A percentile compares a stretch with the other conserved stretches of the same genome.
phyloP scores from a whole-genome alignment of 35 echinoderm and acorn worm genomes.

The Heliocidaris tuberculata region DNA sequence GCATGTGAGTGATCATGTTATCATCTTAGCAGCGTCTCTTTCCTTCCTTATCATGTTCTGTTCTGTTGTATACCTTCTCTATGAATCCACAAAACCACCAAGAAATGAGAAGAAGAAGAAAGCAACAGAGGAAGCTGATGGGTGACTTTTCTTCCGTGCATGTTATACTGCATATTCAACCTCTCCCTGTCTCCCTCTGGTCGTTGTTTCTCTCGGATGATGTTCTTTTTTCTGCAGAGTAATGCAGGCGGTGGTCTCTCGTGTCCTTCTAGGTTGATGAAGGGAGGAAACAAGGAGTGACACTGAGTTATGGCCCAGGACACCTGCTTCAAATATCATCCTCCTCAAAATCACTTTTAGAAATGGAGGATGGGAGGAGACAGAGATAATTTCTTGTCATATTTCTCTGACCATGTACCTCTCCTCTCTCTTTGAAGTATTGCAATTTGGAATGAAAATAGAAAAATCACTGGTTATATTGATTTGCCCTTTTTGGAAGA shows the following conservation, averaged over 20 bases:
- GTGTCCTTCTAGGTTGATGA: conserved; percentile 18
- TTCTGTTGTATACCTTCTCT: neutral
- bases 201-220: neutral
- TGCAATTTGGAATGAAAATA: neutral
- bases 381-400: conserved; percentile 24
- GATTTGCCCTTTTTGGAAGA: neutral
- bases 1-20: neutral
- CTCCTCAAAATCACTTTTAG: conserved; percentile 24
- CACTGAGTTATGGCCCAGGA: conserved; percentile 18
- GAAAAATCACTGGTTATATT: neutral
- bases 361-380: conserved; percentile 9
- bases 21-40: neutral
- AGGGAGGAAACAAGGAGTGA: conserved; percentile 20
- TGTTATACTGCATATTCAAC: neutral
- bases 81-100: neutral
- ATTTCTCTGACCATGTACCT: neutral
- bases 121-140: neutral
- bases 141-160: neutral
- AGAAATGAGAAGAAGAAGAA: too few relatives aligned
- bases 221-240: conserved; percentile 33
- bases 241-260: neutral
- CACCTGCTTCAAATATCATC: conserved; percentile 25
- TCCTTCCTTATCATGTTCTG: neutral
- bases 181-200: neutral
- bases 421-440: neutral